Evolutionary conservation across 2,888 invertebrate genomes (phyloP), one percentile per base, ranked within the genome.

Genomic region (Pelosia muscerda): DNA sequence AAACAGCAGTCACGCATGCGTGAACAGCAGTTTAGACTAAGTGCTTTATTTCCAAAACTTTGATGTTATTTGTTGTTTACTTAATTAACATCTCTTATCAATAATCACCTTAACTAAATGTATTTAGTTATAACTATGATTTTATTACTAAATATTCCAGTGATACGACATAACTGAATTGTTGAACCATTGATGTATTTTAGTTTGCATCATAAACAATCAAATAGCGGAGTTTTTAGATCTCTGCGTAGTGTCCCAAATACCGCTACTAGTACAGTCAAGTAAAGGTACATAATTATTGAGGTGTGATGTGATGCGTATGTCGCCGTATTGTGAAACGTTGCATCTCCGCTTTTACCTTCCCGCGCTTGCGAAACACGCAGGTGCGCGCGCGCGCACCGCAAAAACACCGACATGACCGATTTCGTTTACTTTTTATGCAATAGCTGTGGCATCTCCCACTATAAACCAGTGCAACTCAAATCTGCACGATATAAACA

Each of bases 361-460:
- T 90, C 88, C 89, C 90, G 88, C 88, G 92, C 92, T 95, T 95
- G 94, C 94, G 94, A 94, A 94, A 95, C 94, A 89, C 95, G 95
- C 96, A 95, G 95, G 95, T 95, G 95, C 91, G 95, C 92, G 91
- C 86, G 90, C 94, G 90, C 86, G 90, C 94, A 90, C 88, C 88
- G 92, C 92, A 93, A 93, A 94, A 93, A 94, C 92, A 92, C 85
- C 88, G 90, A 90, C 92, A 88, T 82, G 86, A 84, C 86, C 85
- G 91, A 92, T 92, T 93, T 92, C 91, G 90, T 93, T 92, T 90
- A 91, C 87, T 94, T 94, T 94, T 94, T 93, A 92, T 94, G 93
- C 92, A 92, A 92, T 86, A 84, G 84, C 84, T 78, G n/a, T n/a
- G 87, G 86, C 88, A 82, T 84, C 84, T 86, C 69, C 74, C 38